A percentile compares a stretch with the other conserved stretches of the same genome.
phyloP scores from a whole-genome alignment of 64 coral and sea anemone species.

The Cladopsammia gracilis region DNA sequence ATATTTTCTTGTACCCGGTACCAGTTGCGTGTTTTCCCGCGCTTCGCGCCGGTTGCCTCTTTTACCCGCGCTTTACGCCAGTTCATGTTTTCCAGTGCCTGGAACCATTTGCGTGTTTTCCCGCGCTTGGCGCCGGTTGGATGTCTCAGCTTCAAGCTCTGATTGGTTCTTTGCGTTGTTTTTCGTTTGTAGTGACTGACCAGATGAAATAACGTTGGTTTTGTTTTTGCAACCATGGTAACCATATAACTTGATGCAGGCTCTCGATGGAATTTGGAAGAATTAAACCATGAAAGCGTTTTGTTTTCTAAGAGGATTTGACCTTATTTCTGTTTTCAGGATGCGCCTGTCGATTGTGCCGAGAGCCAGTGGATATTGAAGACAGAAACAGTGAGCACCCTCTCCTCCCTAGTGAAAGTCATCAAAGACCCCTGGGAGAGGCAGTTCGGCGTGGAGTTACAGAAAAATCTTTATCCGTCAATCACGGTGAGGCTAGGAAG shows the following conservation, averaged over 20 bases:
- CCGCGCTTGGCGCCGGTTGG: not conserved
- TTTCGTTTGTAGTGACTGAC: too few species aligned
- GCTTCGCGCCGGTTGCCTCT: not conserved
- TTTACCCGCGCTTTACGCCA: not conserved
- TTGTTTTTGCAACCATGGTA: too few species aligned
- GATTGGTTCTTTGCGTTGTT: too few species aligned
- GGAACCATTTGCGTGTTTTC: not conserved
- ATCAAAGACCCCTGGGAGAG: constrained; percentile 73
- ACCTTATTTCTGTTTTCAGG: constrained; percentile 1
- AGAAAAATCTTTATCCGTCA: constrained; percentile 31
- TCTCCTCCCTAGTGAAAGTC: constrained; percentile 68
- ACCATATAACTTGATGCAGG: too few species aligned
- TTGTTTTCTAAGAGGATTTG: not conserved
- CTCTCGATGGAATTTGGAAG: too few species aligned
- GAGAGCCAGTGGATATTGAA: constrained; percentile 59
- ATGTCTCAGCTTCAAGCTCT: not conserved
- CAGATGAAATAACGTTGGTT: too few species aligned
- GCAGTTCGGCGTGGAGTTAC: constrained; percentile 79
- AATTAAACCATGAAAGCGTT: too few species aligned
- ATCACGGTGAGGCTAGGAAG: constrained; percentile 5
- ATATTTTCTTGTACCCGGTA: too few species aligned
- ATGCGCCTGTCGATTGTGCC: constrained; percentile 54
- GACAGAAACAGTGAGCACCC: constrained; percentile 54
- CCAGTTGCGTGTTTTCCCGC: not conserved
- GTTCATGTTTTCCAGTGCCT: not conserved